Percentiles rank a stretch among this genome's conserved stretches.
These are phyloP conservation scores for Drosophila punjabiensis DNA, from an alignment of 1,140 invertebrate species.

Conservation along the genomic window DNA sequence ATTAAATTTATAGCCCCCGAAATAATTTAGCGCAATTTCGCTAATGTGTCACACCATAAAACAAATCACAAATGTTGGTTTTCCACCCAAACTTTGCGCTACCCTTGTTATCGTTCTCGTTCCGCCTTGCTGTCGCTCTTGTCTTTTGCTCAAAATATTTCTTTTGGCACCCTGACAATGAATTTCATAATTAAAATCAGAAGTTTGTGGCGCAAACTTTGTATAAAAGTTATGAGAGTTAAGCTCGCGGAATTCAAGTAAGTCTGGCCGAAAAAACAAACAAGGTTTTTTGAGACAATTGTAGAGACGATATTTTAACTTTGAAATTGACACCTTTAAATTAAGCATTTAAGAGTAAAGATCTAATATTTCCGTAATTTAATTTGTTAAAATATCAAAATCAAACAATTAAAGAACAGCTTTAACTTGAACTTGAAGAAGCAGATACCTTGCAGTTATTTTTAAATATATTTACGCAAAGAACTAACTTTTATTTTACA, in stretches of 20 bases:
- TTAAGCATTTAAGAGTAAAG: neutral
- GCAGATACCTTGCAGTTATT: neutral
- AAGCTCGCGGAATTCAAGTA: neutral
- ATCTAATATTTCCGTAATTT: neutral
- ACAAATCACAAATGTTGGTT: slow-evolving; percentile 43
- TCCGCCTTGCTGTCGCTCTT: neutral
- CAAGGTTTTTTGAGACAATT: neutral
- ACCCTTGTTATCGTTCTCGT: slow-evolving; percentile 20
- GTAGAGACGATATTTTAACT: neutral
- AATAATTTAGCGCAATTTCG: slow-evolving; percentile 75
- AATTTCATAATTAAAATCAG: slow-evolving; percentile 20
- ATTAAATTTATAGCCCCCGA: slow-evolving; percentile 77
- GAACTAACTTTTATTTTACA: too few relatives aligned
- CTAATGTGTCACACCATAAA: slow-evolving; percentile 76
- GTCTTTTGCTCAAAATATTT: slow-evolving; percentile 14
- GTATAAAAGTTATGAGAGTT: slow-evolving; percentile 7
- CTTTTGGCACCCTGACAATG: slow-evolving; percentile 18
- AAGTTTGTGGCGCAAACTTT: slow-evolving; percentile 15
- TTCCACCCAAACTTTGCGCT: slow-evolving; percentile 21
- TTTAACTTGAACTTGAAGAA: neutral
- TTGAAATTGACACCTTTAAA: neutral
- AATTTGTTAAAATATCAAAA: too few relatives aligned
- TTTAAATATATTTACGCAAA: neutral
- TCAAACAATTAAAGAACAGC: too few relatives aligned
- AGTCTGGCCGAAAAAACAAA: neutral